phyloP scores from a whole-genome alignment of 2,113 vertebrate genomes.

The Prionailurus viverrinus region DNA sequence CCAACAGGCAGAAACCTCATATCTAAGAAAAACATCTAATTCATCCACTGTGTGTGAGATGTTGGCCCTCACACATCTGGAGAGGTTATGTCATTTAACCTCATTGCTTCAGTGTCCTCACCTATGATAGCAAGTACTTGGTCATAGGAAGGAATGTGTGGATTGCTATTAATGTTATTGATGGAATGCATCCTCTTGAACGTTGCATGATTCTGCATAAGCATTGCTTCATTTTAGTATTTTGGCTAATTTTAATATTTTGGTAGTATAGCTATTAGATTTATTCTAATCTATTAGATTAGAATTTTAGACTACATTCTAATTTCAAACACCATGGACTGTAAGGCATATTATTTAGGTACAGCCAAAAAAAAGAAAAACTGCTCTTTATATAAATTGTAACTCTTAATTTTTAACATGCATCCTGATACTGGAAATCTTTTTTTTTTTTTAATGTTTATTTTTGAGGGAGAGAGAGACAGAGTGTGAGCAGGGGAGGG shows the following conservation, averaged over 20 bases:
- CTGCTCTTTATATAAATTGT: neutral
- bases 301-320: constrained; percentile 12
- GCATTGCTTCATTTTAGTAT: neutral
- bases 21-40: neutral
- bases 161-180: neutral
- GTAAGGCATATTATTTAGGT: neutral
- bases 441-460: too few species aligned
- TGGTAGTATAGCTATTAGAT: too few species aligned
- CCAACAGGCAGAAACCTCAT: neutral
- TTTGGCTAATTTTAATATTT: too few species aligned
- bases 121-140: neutral
- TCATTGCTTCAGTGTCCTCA: neutral
- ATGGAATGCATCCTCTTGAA: neutral
- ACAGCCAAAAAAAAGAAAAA: neutral
- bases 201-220: neutral
- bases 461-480: too few species aligned
- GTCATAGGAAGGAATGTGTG: neutral
- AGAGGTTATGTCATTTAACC: neutral
- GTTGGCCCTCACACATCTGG: neutral
- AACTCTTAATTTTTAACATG: constrained; percentile 20
- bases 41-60: neutral
- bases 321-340: neutral
- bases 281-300: neutral
- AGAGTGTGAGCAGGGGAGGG: too few species aligned
- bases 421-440: neutral